Evolutionary conservation across 2,113 vertebrate genomes (phyloP).

Genomic region (Pterocles gutturalis): DNA sequence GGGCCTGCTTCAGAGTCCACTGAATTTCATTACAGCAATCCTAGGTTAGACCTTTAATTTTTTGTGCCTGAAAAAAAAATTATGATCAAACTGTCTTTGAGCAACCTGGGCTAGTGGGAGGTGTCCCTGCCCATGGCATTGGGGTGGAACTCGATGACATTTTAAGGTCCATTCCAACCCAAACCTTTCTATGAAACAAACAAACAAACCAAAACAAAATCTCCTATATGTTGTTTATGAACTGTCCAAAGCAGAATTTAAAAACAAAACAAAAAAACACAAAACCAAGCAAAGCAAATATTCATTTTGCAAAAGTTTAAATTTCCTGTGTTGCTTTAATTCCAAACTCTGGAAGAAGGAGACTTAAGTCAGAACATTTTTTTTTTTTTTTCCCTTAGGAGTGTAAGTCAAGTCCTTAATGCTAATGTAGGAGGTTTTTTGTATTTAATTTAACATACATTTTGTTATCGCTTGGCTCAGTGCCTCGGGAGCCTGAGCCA

Average conservation of each 20-base stretch:
- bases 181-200: neutral
- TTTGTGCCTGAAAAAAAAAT: neutral
- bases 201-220: neutral
- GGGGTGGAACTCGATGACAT: too few relatives aligned
- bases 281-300: neutral
- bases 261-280: neutral
- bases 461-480: constrained; percentile 49
- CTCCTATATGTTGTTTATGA: neutral
- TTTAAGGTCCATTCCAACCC: too few relatives aligned
- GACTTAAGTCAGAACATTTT: neutral
- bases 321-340: neutral
- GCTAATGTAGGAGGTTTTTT: neutral
- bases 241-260: neutral
- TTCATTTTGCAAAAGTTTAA: neutral
- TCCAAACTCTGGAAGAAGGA: neutral
- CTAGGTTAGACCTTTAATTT: neutral
- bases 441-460: constrained; percentile 53
- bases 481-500: constrained; percentile 30
- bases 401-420: constrained; percentile 30
- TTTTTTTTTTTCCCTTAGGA: neutral
- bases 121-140: too few relatives aligned
- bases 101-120: too few relatives aligned
- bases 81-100: neutral
- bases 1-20: neutral
- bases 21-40: neutral